phyloP scores from a whole-genome alignment of 1,140 invertebrate genomes.

The Nymphalis io region DNA sequence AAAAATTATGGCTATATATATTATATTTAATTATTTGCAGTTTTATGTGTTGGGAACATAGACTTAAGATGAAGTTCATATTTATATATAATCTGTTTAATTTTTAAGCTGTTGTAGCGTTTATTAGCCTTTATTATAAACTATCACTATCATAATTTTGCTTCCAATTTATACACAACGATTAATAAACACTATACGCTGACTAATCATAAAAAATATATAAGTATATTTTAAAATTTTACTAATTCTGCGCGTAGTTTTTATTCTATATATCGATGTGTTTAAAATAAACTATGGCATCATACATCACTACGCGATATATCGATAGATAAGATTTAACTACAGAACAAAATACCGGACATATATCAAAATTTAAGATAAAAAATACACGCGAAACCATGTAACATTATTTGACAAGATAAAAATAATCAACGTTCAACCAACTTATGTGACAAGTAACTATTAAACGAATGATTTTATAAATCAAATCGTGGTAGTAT shows the following conservation, averaged over 20 bases:
- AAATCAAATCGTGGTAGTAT: not conserved
- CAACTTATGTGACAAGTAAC: not conserved
- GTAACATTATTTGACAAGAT: not conserved
- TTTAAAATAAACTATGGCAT: not conserved
- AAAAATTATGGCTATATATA: no score
- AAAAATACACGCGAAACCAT: not conserved
- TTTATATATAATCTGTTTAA: no score
- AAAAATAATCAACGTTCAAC: not conserved
- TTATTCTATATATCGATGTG: not conserved
- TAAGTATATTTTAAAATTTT: not conserved
- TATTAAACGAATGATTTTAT: not conserved
- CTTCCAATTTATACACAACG: no score
- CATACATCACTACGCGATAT: not conserved
- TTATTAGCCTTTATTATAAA: no score
- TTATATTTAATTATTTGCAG: no score
- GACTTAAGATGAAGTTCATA: no score
- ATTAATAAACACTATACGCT: no score
- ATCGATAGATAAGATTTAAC: not conserved
- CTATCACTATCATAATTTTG: no score
- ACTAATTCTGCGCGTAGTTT: not conserved
- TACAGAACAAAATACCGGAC: not conserved
- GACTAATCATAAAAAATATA: not conserved
- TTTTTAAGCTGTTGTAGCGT: no score
- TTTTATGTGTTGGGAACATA: no score
- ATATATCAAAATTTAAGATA: not conserved